Evolutionary conservation across 2,888 invertebrate genomes (phyloP).

Genomic region (Lamellibrachia columna): DNA sequence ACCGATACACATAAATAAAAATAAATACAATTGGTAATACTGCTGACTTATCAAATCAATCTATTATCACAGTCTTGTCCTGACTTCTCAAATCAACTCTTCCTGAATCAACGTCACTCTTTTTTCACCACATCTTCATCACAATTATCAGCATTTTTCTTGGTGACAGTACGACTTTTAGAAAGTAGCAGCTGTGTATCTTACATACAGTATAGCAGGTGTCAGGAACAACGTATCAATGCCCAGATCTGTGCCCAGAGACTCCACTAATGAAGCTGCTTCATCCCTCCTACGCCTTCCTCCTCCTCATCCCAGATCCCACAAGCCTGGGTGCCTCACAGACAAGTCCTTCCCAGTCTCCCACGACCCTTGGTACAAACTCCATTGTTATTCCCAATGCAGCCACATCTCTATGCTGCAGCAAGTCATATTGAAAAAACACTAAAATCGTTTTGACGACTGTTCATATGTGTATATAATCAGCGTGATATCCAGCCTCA

Average conservation of each 20-base stretch:
- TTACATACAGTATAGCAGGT: neutral
- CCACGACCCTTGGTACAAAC: neutral
- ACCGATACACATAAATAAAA: neutral
- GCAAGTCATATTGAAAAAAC: neutral
- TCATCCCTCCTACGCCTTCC: neutral
- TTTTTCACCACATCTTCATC: neutral
- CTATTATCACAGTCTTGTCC: too few relatives aligned
- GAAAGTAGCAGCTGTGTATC: neutral
- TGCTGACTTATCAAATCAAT: neutral
- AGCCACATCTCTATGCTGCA: neutral
- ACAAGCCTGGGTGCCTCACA: neutral
- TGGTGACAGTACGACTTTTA: neutral
- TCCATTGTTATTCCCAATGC: neutral
- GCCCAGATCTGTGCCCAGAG: conserved; percentile 35
- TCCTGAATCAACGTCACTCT: neutral
- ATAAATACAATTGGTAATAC: neutral
- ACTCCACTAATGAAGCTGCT: conserved; percentile 21
- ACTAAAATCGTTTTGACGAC: neutral
- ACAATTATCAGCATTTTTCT: neutral
- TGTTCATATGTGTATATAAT: neutral
- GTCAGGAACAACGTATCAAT: conserved; percentile 23
- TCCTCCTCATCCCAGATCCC: conserved; percentile 13
- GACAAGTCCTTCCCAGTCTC: neutral
- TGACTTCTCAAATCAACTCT: too few relatives aligned
- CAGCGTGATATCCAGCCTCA: neutral